These are phyloP conservation scores for Episyrphus balteatus DNA, from an alignment of 1,140 invertebrate genomes.

Conservation along the genomic window DNA sequence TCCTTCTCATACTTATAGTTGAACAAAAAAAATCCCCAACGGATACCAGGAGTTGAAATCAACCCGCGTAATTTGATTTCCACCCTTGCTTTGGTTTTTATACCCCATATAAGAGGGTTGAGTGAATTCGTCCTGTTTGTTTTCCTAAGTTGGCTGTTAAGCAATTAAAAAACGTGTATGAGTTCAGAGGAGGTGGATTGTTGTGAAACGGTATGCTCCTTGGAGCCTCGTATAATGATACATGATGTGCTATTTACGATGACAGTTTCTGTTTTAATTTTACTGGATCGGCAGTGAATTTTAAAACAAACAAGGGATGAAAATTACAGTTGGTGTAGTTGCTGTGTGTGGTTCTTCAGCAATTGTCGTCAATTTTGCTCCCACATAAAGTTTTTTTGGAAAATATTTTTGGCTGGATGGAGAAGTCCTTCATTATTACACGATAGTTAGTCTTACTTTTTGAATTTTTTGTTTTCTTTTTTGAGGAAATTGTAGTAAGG, in stretches of 20 bases:
- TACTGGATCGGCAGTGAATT: background rate
- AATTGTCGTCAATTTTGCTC: background rate
- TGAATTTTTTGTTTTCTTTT: too few relatives aligned
- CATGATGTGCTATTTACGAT: constrained; percentile 36
- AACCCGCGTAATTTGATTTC: constrained; percentile 33
- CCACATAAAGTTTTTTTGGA: constrained; percentile 1
- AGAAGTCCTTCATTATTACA: too few relatives aligned
- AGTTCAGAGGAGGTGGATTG: too few relatives aligned
- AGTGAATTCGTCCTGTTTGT: constrained; percentile 14
- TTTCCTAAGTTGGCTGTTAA: constrained; percentile 30
- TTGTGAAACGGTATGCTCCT: background rate
- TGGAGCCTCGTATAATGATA: constrained; percentile 22
- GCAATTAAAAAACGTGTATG: constrained; percentile 27
- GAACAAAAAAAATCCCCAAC: background rate
- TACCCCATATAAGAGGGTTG: background rate
- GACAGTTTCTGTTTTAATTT: constrained; percentile 31
- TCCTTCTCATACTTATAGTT: background rate
- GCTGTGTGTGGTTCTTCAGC: background rate
- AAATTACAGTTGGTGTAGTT: background rate
- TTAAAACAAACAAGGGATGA: background rate
- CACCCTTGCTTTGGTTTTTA: constrained; percentile 4
- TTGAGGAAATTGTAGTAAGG: too few relatives aligned
- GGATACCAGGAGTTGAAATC: constrained; percentile 12
- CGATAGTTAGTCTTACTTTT: too few relatives aligned
- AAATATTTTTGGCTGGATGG: background rate